Base-by-base conservation (phyloP, 2,888 invertebrate genomes). In the Bembecia ichneumoniformis region DNA sequence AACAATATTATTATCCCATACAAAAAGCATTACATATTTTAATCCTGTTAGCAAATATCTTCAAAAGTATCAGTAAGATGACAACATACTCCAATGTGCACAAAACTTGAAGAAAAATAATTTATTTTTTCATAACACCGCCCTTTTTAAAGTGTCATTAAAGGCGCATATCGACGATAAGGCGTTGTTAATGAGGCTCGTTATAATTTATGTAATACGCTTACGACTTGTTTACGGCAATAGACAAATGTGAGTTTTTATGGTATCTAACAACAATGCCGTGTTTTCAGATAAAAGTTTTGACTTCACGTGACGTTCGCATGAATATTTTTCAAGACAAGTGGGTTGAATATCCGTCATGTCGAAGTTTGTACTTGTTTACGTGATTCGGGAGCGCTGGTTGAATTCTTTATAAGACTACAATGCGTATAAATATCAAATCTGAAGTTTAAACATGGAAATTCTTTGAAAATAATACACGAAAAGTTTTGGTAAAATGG, bases 71-170 rank as follows among this genome's bases (percentile, higher is more conserved):
- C 9, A 28, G 9, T 28, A 28, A 28, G 7, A 28, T 28, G 28
- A 28, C 1, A 40, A 40, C 1, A 40, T 14, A n/a, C 11, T 40
- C 4, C 11, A 40, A 14, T 40, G 40, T 40, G 40, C 11, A 11
- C 40, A 13, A 40, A 13, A n/a, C 40, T 40, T 40, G 14, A 40
- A n/a, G 2, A 40, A 50, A 52, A 36, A 50, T 52, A 59, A 62
- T 64, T n/a, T 59, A 59, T 67, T 67, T 60, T 59, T 57, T 57
- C 59, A 57, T 53, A 67, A 67, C 64, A 66, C 64, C 68, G 67
- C 67, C 70, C 74, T 71, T 71, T 79, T 81, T 77, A 74, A 79
- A 78, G 71, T 77, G 76, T 77, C 81, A 81, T 84, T 81, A 82
- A 74, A 70, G 70, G 72, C 72, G 74, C 77, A 72, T 60, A 60